Evolutionary conservation across 2,888 invertebrate genomes (phyloP).

Genomic region (Heteromyza rotundicornis): DNA sequence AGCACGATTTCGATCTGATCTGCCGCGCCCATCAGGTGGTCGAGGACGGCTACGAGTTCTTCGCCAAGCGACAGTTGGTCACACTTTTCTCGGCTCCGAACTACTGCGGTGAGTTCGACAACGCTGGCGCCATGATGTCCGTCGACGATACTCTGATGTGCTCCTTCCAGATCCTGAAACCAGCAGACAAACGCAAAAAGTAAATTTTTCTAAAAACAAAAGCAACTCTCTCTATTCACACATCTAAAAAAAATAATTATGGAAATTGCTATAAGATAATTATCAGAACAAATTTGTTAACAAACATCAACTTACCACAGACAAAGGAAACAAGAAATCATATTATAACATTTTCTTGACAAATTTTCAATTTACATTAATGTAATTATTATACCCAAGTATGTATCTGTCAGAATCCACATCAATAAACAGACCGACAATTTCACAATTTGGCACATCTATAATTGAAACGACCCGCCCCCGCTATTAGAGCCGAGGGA

Average conservation of each 20-base stretch:
- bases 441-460: too few relatives aligned
- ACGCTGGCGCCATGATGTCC: conserved; percentile 96
- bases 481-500: too few relatives aligned
- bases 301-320: conserved; percentile 34
- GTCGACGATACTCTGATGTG: conserved; percentile 99
- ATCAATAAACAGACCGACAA: too few relatives aligned
- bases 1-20: conserved; percentile 99
- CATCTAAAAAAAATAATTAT: conserved; percentile 28
- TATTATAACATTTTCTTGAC: conserved; percentile 27
- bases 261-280: conserved; percentile 8
- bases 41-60: conserved; percentile 98
- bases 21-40: conserved; percentile 99
- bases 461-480: too few relatives aligned
- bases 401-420: too few relatives aligned
- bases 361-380: conserved; percentile 28
- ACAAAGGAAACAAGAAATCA: conserved; percentile 27
- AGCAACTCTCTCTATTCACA: conserved; percentile 35
- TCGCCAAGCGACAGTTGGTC: conserved; percentile 96
- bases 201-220: conserved; percentile 42
- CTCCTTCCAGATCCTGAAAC: conserved; percentile 96
- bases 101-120: conserved; percentile 92
- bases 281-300: conserved; percentile 29
- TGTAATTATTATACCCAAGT: conserved; percentile 25
- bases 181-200: conserved; percentile 96
- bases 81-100: conserved; percentile 92